Evolutionary conservation across 2,113 vertebrate species (phyloP), one percentile per base, ranked within the genome.

Genomic region (Cynocephalus volans): DNA sequence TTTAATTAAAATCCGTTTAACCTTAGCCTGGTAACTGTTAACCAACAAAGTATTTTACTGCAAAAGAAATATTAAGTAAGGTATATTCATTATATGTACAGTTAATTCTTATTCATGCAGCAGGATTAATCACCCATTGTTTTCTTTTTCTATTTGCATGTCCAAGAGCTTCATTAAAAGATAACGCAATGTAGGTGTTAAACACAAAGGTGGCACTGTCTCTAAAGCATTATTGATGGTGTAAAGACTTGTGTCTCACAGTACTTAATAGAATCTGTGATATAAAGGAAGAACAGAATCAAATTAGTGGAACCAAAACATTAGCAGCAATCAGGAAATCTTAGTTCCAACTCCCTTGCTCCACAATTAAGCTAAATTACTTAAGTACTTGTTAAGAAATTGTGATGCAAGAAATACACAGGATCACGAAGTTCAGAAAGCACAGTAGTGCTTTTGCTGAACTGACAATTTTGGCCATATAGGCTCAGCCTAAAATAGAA

Each of bases 1-100:
- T 95, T 91, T 94, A 93, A 95, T 97, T 93, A 91, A 95, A 97
- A 80, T 70, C 41, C 79, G 50, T 54, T 93, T 81, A 91, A 84
- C 89, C 21, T 81, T 56, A 77, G 79, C 36, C 82, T 93, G 60
- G 56, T 75, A 95, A 96, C 65, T 93, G 67, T 96, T 85, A 93
- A 62, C 52, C 79, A 88, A 88, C 77, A 96, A 6, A 21, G 19
- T 84, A 86, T 94, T 92, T 87, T 90, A 54, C 67, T 72, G 18
- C 9, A 72, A 81, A 80, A 85, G 89, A 88, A 31, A 93, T 31
- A 85, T 90, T 26, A 88, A 90, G 41, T 91, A 94, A 81, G 50
- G 76, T 81, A 65, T 80, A 94, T 54, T 94, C 48, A 95, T 90
- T 93, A 56, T n/a, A 90, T 58, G 41, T 82, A 73, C 56, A 88